These are phyloP conservation scores for Zygogramma bicolorata DNA, from an alignment of 2,888 invertebrate species.

Conservation along the genomic window DNA sequence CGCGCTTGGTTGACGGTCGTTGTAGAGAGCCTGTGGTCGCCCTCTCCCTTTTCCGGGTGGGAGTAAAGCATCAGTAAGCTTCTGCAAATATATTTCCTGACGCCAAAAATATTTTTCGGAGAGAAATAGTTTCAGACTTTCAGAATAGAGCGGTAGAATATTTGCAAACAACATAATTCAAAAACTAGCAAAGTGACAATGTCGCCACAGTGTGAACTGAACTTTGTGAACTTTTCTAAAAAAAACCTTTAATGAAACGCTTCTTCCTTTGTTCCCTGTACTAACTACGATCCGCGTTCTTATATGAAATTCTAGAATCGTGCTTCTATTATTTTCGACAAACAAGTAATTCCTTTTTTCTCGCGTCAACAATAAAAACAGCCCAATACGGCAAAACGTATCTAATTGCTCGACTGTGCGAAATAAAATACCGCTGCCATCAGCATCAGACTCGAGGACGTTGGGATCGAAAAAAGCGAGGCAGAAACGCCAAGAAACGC, in stretches of 20 bases:
- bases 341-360: conserved; percentile 3
- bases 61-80: no score
- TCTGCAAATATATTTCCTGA: no score
- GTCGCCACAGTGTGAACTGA: no score
- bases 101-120: no score
- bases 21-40: no score
- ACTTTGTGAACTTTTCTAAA: neutral
- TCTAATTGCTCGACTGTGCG: conserved; percentile 22
- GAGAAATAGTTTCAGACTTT: no score
- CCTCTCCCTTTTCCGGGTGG: no score
- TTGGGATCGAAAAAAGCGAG: conserved; percentile 2
- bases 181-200: neutral
- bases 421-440: conserved; percentile 17
- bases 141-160: no score
- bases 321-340: conserved; percentile 1
- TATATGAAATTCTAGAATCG: conserved; percentile 10
- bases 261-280: neutral
- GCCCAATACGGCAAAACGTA: conserved; percentile 16
- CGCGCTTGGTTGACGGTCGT: no score
- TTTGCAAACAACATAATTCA: neutral
- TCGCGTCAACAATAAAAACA: conserved; percentile 3
- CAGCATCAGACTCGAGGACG: conserved; percentile 15
- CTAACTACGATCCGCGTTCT: neutral
- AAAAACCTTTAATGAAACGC: neutral
- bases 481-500: neutral